Conservation (phyloP, 1,140 invertebrate species). For the Spodoptera litura region DNA sequence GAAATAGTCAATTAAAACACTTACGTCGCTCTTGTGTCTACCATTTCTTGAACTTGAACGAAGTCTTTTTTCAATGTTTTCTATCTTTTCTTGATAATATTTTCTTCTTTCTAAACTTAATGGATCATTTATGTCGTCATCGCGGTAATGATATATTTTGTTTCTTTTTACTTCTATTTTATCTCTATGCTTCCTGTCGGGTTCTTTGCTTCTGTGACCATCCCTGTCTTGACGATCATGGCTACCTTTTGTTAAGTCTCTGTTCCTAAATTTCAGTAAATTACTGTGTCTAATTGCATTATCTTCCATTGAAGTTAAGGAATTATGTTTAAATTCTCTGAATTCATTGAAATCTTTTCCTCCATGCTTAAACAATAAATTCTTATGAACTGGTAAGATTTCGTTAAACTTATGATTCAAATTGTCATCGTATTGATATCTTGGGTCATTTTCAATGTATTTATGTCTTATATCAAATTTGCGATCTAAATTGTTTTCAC, state of each 20-base stretch:
- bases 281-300: not conserved
- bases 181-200: constrained; percentile 32
- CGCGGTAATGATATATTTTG: constrained; percentile 24
- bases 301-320: not conserved
- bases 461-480: not conserved
- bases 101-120: constrained; percentile 60
- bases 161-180: not conserved
- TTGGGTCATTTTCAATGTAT: not conserved
- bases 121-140: constrained; percentile 46
- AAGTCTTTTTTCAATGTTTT: constrained; percentile 62
- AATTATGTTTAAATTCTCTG: constrained; percentile 6
- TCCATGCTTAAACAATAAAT: not conserved
- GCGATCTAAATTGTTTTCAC: constrained; percentile 1
- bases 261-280: constrained; percentile 2
- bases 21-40: constrained; percentile 35
- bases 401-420: not conserved
- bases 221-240: not conserved
- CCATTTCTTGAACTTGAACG: constrained; percentile 30
- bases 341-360: not conserved
- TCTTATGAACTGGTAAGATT: not conserved
- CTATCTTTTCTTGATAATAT: constrained; percentile 66
- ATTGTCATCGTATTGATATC: not conserved
- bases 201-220: constrained; percentile 8
- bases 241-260: not conserved
- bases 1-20: not conserved